phyloP scores from a whole-genome alignment of 2,113 vertebrate genomes.

The Corythoichthys haematopterus region DNA sequence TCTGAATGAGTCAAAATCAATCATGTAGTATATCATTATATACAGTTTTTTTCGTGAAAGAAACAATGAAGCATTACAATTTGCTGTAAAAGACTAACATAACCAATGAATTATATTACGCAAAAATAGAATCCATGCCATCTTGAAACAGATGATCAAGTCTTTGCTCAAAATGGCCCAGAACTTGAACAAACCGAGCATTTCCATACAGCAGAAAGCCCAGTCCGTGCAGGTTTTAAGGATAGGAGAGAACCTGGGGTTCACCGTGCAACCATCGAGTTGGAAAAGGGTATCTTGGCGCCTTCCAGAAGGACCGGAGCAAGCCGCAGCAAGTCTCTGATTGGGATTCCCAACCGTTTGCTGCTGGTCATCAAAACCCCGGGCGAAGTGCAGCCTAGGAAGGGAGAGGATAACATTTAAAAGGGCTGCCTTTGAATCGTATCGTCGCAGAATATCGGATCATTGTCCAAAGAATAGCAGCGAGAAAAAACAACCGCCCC shows the following conservation, averaged over 20 bases:
- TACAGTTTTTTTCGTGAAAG: too few relatives aligned
- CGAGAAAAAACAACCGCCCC: too few relatives aligned
- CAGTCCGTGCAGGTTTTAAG: conserved; percentile 1
- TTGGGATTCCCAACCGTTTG: conserved; percentile 78
- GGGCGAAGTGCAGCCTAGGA: conserved; percentile 78
- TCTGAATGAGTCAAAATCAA: too few relatives aligned
- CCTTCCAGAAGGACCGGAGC: conserved; percentile 76
- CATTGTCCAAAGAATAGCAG: too few relatives aligned
- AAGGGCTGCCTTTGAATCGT: neutral
- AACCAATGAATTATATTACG: too few relatives aligned
- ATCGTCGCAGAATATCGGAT: too few relatives aligned
- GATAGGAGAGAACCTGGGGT: conserved; percentile 8
- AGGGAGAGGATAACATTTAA: neutral
- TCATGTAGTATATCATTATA: too few relatives aligned
- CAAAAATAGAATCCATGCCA: too few relatives aligned
- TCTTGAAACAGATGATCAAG: too few relatives aligned
- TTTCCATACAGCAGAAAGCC: neutral
- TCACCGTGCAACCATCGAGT: conserved; percentile 36
- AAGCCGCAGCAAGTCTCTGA: conserved; percentile 82
- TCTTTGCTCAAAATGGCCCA: too few relatives aligned
- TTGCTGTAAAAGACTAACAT: too few relatives aligned
- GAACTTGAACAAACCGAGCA: neutral
- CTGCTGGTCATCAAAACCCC: conserved; percentile 82
- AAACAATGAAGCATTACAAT: too few relatives aligned
- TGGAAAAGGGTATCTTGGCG: conserved; percentile 12